Conservation (phyloP, 2,113 vertebrate genomes). For the Elephas maximus region DNA sequence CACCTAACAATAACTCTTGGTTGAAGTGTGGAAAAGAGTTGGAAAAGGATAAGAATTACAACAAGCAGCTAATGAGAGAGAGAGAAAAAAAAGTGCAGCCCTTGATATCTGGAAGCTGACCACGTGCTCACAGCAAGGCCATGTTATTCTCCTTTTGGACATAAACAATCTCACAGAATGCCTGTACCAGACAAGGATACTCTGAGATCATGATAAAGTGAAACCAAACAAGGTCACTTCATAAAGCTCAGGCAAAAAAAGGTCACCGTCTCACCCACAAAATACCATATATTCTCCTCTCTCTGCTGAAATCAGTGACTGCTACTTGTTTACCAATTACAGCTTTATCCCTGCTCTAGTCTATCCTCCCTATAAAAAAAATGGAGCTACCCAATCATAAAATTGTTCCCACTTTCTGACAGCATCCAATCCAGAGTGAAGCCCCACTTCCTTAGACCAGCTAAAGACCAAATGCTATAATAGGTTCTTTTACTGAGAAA, state of each 20-base stretch:
- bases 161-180: constrained; percentile 6
- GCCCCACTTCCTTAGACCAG: not conserved
- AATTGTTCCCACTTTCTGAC: not conserved
- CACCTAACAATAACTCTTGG: not conserved
- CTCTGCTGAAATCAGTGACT: not conserved
- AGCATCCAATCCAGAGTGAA: not conserved
- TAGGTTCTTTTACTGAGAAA: constrained; percentile 18
- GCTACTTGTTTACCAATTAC: not conserved
- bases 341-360: not conserved
- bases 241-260: constrained; percentile 27
- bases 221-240: not conserved
- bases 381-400: not conserved
- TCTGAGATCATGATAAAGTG: constrained; percentile 37
- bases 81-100: not conserved
- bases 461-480: not conserved
- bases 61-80: not conserved
- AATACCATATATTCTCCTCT: not conserved
- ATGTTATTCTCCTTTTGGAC: not conserved
- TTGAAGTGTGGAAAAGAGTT: constrained; percentile 34
- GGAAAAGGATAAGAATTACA: not conserved
- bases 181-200: not conserved
- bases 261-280: not conserved
- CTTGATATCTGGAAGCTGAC: not conserved
- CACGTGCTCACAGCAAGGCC: not conserved
- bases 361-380: not conserved